Evolutionary conservation across 2,888 invertebrate species (phyloP), one percentile per base, ranked within the genome.

Genomic region (Calephelis perditalis): DNA sequence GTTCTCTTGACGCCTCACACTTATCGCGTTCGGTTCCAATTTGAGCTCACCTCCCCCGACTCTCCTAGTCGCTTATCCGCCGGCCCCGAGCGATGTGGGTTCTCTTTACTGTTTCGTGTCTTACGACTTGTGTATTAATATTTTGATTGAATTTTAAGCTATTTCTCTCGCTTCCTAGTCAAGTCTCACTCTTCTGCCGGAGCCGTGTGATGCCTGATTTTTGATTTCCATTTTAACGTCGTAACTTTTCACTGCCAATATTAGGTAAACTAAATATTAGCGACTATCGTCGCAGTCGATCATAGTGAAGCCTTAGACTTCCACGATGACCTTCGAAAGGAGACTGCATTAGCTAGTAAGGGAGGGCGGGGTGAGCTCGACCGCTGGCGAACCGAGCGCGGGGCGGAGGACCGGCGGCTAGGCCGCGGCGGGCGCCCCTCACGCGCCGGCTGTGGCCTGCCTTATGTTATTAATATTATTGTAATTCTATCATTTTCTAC

Each of bases 371-470:
- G 80, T 81, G 78, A 78, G 80, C 73, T 68, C 75, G 74, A 83
- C 81, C 82, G 76, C 76, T 84, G 77, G 79, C 81, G 79, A 81
- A 81, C 49, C 49, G 15, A 10, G 49, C 49, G 35, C 15, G 49
- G 10, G 86, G 77, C 86, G 89, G 89, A 88, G 89, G 89, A 89
- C 82, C 88, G 82, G 74, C 85, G 83, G 84, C 78, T 75, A 84
- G 87, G 86, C 77, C 85, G 81, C 75, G 70, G 80, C 81, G 81
- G 77, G 85, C 87, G 89, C 87, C 81, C 82, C 83, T 82, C 82
- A 81, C 69, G 86, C 88, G 86, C 86, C 83, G 79, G 79, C 73
- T 62, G 80, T 82, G 84, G 77, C 88, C 88, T 84, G 69, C 68
- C 44, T 74, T 77, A 79, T 77, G 72, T 71, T 73, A 70, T 77